A percentile compares a stretch with the other conserved stretches of the same genome.
Evolutionary conservation across 1,140 invertebrate species (phyloP).

Genomic region (Bilobella aurantiaca): DNA sequence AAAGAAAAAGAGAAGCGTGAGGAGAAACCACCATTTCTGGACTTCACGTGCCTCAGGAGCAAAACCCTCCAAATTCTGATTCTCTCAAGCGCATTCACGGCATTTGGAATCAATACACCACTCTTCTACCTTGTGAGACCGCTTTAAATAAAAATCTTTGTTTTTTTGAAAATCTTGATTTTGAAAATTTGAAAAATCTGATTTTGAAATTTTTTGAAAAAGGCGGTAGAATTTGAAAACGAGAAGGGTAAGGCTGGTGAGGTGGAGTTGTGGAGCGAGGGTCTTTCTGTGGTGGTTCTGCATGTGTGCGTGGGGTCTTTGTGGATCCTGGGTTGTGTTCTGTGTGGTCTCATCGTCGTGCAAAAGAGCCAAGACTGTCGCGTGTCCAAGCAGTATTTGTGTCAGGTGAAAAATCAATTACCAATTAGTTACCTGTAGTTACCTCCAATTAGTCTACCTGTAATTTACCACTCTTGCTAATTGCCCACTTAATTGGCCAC

Average conservation of each 20-base stretch:
- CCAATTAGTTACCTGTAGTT: too few species aligned
- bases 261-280: constrained; percentile 50
- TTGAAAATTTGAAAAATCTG: background rate
- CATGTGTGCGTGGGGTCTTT: constrained; percentile 70
- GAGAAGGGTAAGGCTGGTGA: background rate
- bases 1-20: constrained; percentile 43
- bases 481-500: constrained; percentile 8
- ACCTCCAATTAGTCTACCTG: background rate
- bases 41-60: constrained; percentile 69
- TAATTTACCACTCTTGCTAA: too few species aligned
- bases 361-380: constrained; percentile 71
- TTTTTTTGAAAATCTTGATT: background rate
- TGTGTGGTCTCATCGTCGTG: constrained; percentile 69
- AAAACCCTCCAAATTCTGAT: constrained; percentile 73
- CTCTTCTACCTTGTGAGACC: constrained; percentile 65
- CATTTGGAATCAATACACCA: constrained; percentile 75
- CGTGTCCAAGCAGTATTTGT: constrained; percentile 73
- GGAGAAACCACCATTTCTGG: constrained; percentile 70
- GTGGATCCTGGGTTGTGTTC: constrained; percentile 67
- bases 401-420: constrained; percentile 43
- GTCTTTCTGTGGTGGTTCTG: constrained; percentile 54
- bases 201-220: background rate
- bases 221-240: constrained; percentile 20
- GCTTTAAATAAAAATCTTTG: background rate
- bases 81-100: constrained; percentile 62